Evolutionary conservation across 2,797 vertebrate species (phyloP).

Genomic region (Helostoma temminkii): DNA sequence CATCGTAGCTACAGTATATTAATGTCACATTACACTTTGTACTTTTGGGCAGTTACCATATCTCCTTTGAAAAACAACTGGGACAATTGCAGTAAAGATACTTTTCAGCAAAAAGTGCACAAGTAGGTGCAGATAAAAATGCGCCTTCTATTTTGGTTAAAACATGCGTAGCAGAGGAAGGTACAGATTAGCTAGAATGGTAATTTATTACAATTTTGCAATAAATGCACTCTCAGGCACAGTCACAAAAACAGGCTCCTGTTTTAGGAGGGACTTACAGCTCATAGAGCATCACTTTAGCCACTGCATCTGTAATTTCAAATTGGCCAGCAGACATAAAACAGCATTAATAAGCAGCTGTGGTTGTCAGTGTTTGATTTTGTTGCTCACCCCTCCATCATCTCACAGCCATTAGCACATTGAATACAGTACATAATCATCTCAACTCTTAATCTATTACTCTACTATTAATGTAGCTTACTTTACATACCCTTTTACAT

Average conservation of each 20-base stretch:
- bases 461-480: slow-evolving; percentile 25
- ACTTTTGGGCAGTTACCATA: too few relatives aligned
- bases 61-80: too few relatives aligned
- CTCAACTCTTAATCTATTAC: slow-evolving; percentile 37
- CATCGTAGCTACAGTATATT: too few relatives aligned
- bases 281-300: slow-evolving; percentile 28
- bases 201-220: background rate
- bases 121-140: background rate
- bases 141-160: background rate
- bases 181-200: too few relatives aligned
- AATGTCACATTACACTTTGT: too few relatives aligned
- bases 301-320: slow-evolving; percentile 25
- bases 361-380: slow-evolving; percentile 35
- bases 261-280: slow-evolving; percentile 16
- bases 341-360: slow-evolving; percentile 41
- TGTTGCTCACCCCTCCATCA: slow-evolving; percentile 21
- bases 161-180: too few relatives aligned
- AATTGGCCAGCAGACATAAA: slow-evolving; percentile 46
- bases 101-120: background rate
- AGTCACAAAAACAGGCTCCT: background rate
- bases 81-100: background rate
- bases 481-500: slow-evolving; percentile 36
- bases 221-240: background rate
- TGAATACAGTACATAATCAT: slow-evolving; percentile 63
- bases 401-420: slow-evolving; percentile 36